Percentiles rank a stretch among this genome's conserved stretches.
These are phyloP conservation scores for Lasiurus borealis DNA, from an alignment of 2,113 vertebrate genomes.

Conservation along the genomic window DNA sequence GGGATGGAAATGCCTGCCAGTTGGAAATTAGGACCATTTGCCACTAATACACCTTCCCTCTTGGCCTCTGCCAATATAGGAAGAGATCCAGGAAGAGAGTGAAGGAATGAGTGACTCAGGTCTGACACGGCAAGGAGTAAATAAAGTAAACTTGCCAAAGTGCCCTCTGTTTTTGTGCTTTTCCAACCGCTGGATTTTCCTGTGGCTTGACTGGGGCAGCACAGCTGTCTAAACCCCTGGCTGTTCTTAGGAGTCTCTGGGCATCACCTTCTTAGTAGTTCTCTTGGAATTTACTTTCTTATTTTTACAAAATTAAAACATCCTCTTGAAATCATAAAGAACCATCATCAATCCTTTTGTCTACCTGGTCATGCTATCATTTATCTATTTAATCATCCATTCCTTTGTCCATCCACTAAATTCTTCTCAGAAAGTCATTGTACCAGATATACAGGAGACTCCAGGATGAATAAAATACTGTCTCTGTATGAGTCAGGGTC, in stretches of 20 bases:
- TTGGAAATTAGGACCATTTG: conserved; percentile 71
- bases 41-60: neutral
- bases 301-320: conserved; percentile 49
- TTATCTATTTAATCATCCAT: neutral
- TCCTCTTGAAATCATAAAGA: conserved; percentile 18
- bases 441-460: neutral
- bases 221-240: neutral
- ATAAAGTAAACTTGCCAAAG: neutral
- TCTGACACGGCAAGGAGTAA: neutral
- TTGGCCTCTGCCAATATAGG: neutral
- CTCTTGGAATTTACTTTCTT: neutral
- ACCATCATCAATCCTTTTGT: neutral
- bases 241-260: neutral
- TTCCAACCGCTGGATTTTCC: neutral
- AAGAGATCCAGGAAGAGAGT: conserved; percentile 9
- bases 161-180: neutral
- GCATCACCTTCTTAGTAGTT: conserved; percentile 36
- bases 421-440: neutral
- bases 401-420: conserved; percentile 29
- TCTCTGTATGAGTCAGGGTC: conserved; percentile 4
- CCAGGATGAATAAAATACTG: neutral
- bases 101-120: neutral
- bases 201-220: neutral
- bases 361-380: neutral
- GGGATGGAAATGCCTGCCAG: conserved; percentile 59